Conservation (phyloP, 2,113 vertebrate genomes). For the human region DNA sequence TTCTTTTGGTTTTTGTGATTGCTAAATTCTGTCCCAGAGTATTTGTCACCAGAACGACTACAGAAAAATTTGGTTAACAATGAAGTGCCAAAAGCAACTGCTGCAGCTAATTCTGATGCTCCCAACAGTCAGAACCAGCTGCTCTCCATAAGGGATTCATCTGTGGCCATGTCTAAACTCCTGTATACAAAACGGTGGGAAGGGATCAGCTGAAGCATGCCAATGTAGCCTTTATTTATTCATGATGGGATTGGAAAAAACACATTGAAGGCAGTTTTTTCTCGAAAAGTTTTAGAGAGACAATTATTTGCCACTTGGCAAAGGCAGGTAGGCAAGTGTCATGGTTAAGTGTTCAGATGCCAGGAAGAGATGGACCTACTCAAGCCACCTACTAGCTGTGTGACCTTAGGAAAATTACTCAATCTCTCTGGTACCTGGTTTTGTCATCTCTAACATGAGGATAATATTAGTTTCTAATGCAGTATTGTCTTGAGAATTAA, state of each 20-base stretch:
- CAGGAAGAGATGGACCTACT: background rate
- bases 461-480: background rate
- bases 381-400: background rate
- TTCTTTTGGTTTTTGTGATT: background rate
- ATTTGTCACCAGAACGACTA: background rate
- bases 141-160: background rate
- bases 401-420: background rate
- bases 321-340: background rate
- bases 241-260: background rate
- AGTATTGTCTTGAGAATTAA: background rate
- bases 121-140: background rate
- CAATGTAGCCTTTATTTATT: background rate
- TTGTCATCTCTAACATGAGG: background rate
- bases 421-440: background rate
- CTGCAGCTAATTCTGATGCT: background rate
- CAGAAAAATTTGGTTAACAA: background rate
- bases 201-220: no score
- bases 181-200: background rate
- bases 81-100: background rate
- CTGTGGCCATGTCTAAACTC: background rate
- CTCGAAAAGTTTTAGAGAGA: conserved; percentile 5
- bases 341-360: background rate
- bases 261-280: background rate
- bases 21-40: conserved; percentile 26
- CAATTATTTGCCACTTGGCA: background rate